Percentiles rank a stretch among this genome's conserved stretches.
Conservation (phyloP, 92 coral and sea anemone species). For the Bergia sp. region DNA sequence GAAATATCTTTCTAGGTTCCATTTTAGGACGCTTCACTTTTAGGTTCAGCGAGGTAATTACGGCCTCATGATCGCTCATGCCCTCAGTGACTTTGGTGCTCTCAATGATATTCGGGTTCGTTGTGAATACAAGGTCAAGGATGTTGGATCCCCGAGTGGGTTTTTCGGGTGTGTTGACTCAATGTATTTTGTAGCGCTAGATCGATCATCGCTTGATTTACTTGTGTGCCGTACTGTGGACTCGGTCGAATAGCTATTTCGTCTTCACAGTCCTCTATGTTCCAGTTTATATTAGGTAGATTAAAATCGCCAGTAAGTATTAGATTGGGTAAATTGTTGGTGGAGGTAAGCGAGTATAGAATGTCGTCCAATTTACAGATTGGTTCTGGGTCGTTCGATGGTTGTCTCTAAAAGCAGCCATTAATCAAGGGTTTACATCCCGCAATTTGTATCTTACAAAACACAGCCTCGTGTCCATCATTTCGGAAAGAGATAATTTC, state of each 20-base stretch:
- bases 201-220: not conserved
- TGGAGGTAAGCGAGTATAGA: not conserved
- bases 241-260: not conserved
- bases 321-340: not conserved
- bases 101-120: no score
- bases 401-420: constrained; percentile 1
- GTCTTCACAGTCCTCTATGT: not conserved
- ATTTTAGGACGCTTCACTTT: no score
- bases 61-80: no score
- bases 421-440: not conserved
- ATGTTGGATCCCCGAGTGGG: no score
- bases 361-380: not conserved
- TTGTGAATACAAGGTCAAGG: no score
- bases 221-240: not conserved
- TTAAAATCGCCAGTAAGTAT: constrained; percentile 6
- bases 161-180: not conserved
- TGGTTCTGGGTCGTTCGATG: constrained; percentile 12
- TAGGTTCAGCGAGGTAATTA: no score
- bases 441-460: not conserved
- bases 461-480: not conserved
- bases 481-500: not conserved
- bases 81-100: no score
- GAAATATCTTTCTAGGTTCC: no score
- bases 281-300: constrained; percentile 12
- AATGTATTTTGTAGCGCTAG: no score